Base-by-base conservation (phyloP, 2,888 invertebrate genomes). In the Tipula lateralis region DNA sequence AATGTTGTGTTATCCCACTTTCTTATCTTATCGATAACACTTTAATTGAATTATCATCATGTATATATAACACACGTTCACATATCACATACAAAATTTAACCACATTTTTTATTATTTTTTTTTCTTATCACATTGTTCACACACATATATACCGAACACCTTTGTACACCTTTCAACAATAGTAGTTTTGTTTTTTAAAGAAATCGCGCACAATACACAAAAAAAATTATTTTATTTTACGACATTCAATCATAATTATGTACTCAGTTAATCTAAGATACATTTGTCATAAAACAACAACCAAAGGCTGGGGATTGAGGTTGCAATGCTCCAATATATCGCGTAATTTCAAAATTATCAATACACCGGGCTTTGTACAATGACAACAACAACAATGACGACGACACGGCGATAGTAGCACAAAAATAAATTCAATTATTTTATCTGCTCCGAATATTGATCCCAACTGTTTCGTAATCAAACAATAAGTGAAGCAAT, bases 401-500 rank as follows among this genome's bases (percentile, higher is more conserved):
- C 12, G 9, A 9, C 1, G 9, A n/a, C n/a, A n/a, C n/a, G n/a
- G n/a, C n/a, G n/a, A n/a, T n/a, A n/a, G n/a, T n/a, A n/a, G n/a
- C n/a, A n/a, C n/a, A 36, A 50, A 50, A 50, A 16, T 16, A 3
- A 16, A 50, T 16, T 66, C 13, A 66, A 66, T 66, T 66, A 24
- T 66, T 66, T 66, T 66, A 24, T 66, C 9, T 66, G 24, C 24
- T 24, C 12, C 66, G 24, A 66, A 6, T 66, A 66, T 66, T 66
- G 66, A 66, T 66, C 66, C 66, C 24, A 66, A 66, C 66, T 66
- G 66, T 66, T 66, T 66, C 66, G 66, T 66, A 66, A 66, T 66
- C 66, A 66, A 66, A 66, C 66, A 24, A 66, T 24, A 66, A 66
- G 66, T 66, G 66, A 66, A 66, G 24, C 24, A 66, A 24, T 24